Base-by-base conservation (phyloP, 2,888 invertebrate genomes). In the Ellobium chinense region DNA sequence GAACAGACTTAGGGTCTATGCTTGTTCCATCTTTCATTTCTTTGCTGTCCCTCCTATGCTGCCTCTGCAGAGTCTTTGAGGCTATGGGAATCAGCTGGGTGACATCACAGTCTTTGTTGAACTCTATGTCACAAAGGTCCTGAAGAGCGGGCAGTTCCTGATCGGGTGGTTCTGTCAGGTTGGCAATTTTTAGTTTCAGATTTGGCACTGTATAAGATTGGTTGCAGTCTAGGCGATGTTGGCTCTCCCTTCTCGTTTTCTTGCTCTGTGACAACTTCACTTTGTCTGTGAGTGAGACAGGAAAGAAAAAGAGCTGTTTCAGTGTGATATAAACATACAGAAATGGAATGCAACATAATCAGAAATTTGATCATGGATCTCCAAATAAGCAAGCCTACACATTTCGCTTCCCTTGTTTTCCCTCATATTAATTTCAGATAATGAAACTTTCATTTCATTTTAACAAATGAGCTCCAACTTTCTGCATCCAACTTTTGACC, bases 41-140 rank as follows among this genome's bases (percentile, higher is more conserved):
- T 31, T 56, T 37, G 21, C 27, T 7, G 73, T 56, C 21, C 70
- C 54, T 31, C 70, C 54, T 31, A 46, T 54, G 18, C 81, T 84
- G 78, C 73, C 81, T n/a, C 63, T 72, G 39, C 58, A 63, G 34
- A 77, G 82, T 72, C 78, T 77, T 34, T 65, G 37, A 29, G 76
- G 83, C 75, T 82, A 84, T 34, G 78, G 81, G 62, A 24, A 69
- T 74, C 81, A 86, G 36, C 80, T 86, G 73, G 39, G 78, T 68
- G 70, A 78, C 68, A 82, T 85, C n/a, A 65, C 37, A 58, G 58
- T 77, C 78, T 74, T 74, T 27, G 46, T 63, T 75, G 62, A 73
- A 74, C 36, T 66, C 31, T 9, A 74, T 65, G 4, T 68, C 34
- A 58, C 37, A 39, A 31, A 80, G 36, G 60, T 80, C 80, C n/a